phyloP scores from a whole-genome alignment of 2,888 invertebrate species.

The Sepiola atlantica region DNA sequence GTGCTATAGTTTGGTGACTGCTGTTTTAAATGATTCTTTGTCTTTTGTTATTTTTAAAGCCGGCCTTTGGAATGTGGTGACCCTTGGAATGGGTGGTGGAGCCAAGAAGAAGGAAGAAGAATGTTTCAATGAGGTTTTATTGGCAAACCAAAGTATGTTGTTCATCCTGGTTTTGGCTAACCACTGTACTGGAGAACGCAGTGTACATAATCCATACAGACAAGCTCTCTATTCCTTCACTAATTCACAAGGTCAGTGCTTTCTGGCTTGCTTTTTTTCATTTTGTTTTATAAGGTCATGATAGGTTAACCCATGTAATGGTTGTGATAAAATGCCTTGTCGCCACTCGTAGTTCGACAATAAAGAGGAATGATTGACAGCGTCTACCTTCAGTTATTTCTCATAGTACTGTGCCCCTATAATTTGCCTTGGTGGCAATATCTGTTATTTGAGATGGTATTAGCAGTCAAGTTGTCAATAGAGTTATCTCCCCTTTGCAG shows the following conservation, averaged over 20 bases:
- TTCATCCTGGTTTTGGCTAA: conserved; percentile 90
- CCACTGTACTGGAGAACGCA: conserved; percentile 82
- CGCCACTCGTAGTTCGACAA: no score
- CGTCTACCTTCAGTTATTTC: no score
- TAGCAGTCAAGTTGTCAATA: no score
- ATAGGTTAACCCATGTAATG: no score
- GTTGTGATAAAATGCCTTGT: no score
- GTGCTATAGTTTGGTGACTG: neutral
- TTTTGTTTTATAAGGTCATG: no score
- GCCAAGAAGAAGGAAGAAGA: conserved; percentile 67
- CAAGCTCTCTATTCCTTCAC: conserved; percentile 88
- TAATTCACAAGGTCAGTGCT: conserved; percentile 82
- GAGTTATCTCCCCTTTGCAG: no score
- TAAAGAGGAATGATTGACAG: no score
- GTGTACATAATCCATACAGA: conserved; percentile 85
- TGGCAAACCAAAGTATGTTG: conserved; percentile 93
- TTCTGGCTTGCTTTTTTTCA: no score
- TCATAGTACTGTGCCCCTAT: no score
- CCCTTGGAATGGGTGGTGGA: conserved; percentile 73
- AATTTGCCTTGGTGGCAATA: no score
- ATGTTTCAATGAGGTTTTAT: conserved; percentile 71
- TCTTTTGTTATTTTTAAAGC: conserved; percentile 62
- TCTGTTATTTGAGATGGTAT: no score
- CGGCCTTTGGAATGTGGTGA: conserved; percentile 75
- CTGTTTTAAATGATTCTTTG: neutral